phyloP scores from a whole-genome alignment of 2,113 vertebrate species.

The Nanorana parkeri region DNA sequence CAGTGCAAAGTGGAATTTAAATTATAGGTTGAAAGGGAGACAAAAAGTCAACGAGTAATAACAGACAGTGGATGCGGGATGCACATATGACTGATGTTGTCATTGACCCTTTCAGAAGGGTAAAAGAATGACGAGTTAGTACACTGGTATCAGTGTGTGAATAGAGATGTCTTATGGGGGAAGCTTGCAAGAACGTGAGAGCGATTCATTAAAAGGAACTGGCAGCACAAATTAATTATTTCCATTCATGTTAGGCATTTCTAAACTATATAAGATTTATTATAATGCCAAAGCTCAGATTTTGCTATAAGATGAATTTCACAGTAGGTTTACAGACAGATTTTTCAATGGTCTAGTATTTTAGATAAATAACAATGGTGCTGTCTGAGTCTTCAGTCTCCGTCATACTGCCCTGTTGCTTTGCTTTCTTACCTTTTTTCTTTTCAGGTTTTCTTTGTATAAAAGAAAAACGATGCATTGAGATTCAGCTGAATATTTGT shows the following conservation, averaged over 20 bases:
- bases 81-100: slow-evolving; percentile 55
- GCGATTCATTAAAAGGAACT: slow-evolving; percentile 36
- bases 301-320: slow-evolving; percentile 38
- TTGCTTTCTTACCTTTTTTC: slow-evolving; percentile 33
- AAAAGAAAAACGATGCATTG: slow-evolving; percentile 15
- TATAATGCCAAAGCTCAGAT: slow-evolving; percentile 9
- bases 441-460: slow-evolving; percentile 39
- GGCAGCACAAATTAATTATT: slow-evolving; percentile 37
- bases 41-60: slow-evolving; percentile 58
- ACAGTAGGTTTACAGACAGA: slow-evolving; percentile 40
- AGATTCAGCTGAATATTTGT: slow-evolving; percentile 38
- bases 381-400: slow-evolving; percentile 30
- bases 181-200: slow-evolving; percentile 17
- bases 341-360: slow-evolving; percentile 22
- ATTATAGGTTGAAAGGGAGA: slow-evolving; percentile 51
- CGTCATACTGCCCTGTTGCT: slow-evolving; percentile 35
- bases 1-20: slow-evolving; percentile 49
- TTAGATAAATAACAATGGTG: slow-evolving; percentile 38
- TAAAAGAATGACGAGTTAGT: slow-evolving; percentile 53
- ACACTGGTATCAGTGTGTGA: slow-evolving; percentile 43
- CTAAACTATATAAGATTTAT: not conserved
- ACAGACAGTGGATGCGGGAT: slow-evolving; percentile 30
- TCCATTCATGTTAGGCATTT: not conserved
- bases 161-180: not conserved
- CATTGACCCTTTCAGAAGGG: slow-evolving; percentile 56